These are phyloP conservation scores for Amazona ochrocephala DNA, from an alignment of 2,797 vertebrate species.

Conservation along the genomic window DNA sequence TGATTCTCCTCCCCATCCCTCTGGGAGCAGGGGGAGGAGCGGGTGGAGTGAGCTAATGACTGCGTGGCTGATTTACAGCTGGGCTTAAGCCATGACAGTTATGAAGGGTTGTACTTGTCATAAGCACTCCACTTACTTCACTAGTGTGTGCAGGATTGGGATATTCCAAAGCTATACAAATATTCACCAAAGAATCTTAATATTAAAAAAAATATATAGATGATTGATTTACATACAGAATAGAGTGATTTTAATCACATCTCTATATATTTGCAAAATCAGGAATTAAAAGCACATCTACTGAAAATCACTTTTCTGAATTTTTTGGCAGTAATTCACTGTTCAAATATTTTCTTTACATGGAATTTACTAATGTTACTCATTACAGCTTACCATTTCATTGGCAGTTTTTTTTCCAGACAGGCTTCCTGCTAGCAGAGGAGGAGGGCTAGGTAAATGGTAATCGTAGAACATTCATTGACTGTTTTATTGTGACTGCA, in stretches of 20 bases:
- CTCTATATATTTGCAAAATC: conserved; percentile 1
- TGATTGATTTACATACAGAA: not conserved
- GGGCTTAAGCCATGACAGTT: not conserved
- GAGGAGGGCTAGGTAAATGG: not conserved
- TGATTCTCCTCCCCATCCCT: too few relatives aligned
- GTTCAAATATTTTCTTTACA: conserved; percentile 45
- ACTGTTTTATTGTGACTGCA: not conserved
- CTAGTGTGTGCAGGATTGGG: not conserved
- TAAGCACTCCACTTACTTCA: not conserved
- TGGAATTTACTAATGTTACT: conserved; percentile 9
- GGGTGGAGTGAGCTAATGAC: too few relatives aligned
- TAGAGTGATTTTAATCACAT: not conserved
- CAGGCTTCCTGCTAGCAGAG: not conserved
- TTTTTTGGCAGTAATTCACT: conserved; percentile 27
- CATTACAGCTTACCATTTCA: not conserved
- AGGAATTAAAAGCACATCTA: conserved; percentile 17
- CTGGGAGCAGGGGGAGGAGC: too few relatives aligned
- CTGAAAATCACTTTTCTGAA: not conserved
- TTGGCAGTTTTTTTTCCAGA: not conserved
- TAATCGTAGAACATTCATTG: not conserved
- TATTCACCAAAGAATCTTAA: conserved; percentile 1
- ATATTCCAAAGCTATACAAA: not conserved
- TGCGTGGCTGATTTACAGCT: too few relatives aligned
- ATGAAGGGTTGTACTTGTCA: not conserved
- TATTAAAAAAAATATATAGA: not conserved